phyloP scores from a whole-genome alignment of 2,113 vertebrate species.

The Nematolebias whitei region DNA sequence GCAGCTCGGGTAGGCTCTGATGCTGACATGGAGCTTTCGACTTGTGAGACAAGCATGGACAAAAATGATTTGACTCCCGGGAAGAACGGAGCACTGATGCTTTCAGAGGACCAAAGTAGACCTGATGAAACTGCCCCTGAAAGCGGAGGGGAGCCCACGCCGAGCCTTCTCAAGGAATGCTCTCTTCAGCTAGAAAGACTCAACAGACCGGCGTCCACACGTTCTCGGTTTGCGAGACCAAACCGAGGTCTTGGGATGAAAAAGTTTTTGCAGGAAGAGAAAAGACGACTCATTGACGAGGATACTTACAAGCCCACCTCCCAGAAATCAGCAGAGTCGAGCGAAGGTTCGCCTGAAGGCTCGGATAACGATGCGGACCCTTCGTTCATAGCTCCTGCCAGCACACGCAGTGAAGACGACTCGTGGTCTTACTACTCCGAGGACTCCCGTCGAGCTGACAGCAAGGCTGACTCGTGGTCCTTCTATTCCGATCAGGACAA shows the following conservation, averaged over 20 bases:
- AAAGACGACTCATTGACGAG: slow-evolving; percentile 1
- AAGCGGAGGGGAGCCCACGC: neutral
- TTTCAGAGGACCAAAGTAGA: neutral
- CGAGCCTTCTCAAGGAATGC: slow-evolving; percentile 1
- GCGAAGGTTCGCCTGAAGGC: neutral
- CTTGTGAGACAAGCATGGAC: neutral
- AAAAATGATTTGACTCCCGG: neutral
- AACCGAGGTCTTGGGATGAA: slow-evolving; percentile 58
- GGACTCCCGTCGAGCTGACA: neutral
- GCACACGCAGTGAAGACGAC: slow-evolving; percentile 32
- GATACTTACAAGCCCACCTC: neutral
- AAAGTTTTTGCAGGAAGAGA: slow-evolving; percentile 40
- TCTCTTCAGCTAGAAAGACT: slow-evolving; percentile 25
- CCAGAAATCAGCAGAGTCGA: neutral
- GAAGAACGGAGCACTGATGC: neutral
- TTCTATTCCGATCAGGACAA: slow-evolving; percentile 20
- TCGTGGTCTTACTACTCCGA: slow-evolving; percentile 60
- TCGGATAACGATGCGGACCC: slow-evolving; percentile 4
- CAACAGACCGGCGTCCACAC: neutral
- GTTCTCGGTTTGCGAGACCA: slow-evolving; percentile 32
- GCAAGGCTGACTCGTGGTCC: slow-evolving; percentile 35
- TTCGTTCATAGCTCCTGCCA: slow-evolving; percentile 16
- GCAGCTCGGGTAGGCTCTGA: neutral
- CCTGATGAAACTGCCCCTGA: neutral
- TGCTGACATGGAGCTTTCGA: neutral